A percentile compares a stretch with the other conserved stretches of the same genome.
These are phyloP conservation scores for Halcyon malimbica DNA, from an alignment of 2,113 vertebrate species.

Conservation along the genomic window DNA sequence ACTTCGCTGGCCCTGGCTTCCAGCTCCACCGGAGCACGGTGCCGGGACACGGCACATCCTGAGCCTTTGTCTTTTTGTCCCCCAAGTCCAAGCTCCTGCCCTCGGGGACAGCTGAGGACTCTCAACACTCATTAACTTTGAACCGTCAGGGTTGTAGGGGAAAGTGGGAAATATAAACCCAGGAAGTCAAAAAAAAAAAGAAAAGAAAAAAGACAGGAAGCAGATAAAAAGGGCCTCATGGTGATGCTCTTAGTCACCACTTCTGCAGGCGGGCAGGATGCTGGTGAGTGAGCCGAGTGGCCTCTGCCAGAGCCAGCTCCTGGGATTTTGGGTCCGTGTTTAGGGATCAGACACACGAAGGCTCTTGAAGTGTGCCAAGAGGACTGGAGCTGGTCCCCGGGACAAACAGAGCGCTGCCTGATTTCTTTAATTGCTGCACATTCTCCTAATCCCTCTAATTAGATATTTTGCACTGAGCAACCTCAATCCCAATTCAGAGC, in stretches of 20 bases:
- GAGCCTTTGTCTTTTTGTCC: not conserved
- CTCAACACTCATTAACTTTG: not conserved
- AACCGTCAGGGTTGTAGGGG: not conserved
- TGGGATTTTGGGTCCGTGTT: fast-evolving
- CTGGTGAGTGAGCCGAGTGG: fast-evolving
- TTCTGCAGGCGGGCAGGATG: not conserved
- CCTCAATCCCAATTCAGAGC: not conserved
- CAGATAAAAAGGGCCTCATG: not conserved
- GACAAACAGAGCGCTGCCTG: not conserved
- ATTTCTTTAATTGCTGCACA: not conserved
- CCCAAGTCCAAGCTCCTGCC: not conserved
- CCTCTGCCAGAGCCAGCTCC: not conserved
- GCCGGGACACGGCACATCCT: not conserved
- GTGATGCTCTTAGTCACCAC: not conserved
- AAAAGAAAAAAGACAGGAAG: not conserved
- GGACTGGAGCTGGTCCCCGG: not conserved
- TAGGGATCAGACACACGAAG: not conserved
- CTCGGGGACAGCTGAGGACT: not conserved
- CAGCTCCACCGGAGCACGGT: not conserved
- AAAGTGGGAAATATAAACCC: not conserved
- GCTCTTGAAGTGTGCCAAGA: not conserved
- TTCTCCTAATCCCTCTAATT: not conserved
- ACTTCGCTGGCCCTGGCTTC: not conserved
- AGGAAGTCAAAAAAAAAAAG: not conserved
- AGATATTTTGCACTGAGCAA: not conserved